These are phyloP conservation scores for Scophthalmus maximus DNA, from an alignment of 2,113 vertebrate species.

Conservation along the genomic window DNA sequence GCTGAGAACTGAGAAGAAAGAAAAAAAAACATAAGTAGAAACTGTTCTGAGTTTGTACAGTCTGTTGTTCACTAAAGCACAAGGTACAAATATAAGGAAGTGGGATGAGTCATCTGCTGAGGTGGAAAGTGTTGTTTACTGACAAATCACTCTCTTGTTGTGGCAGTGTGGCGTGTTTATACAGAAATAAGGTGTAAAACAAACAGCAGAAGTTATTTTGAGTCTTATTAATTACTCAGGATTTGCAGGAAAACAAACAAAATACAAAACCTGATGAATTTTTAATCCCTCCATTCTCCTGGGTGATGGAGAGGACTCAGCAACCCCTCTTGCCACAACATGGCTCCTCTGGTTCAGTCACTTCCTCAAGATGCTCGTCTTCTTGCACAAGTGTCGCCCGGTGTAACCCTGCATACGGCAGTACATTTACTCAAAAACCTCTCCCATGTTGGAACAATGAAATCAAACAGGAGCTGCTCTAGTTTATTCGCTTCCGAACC, in stretches of 20 bases:
- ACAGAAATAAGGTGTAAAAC: not conserved
- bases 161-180: not conserved
- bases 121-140: constrained; percentile 8
- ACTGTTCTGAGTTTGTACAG: not conserved
- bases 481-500: too few species aligned
- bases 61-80: constrained; percentile 4
- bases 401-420: too few species aligned
- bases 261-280: constrained; percentile 21
- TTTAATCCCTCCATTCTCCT: constrained; percentile 23
- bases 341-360: not conserved
- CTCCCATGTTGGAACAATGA: too few species aligned
- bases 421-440: too few species aligned
- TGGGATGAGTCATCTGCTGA: not conserved
- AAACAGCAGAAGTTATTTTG: not conserved
- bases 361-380: not conserved
- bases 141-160: not conserved
- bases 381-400: too few species aligned
- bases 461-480: too few species aligned
- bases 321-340: not conserved
- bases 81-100: not conserved
- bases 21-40: constrained; percentile 8
- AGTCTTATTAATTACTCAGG: not conserved
- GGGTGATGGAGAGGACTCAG: too few species aligned
- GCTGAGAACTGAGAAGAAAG: not conserved
- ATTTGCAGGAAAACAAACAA: constrained; percentile 20